Base-by-base conservation (phyloP, 2,888 invertebrate species). In the Xestia ashworthii region DNA sequence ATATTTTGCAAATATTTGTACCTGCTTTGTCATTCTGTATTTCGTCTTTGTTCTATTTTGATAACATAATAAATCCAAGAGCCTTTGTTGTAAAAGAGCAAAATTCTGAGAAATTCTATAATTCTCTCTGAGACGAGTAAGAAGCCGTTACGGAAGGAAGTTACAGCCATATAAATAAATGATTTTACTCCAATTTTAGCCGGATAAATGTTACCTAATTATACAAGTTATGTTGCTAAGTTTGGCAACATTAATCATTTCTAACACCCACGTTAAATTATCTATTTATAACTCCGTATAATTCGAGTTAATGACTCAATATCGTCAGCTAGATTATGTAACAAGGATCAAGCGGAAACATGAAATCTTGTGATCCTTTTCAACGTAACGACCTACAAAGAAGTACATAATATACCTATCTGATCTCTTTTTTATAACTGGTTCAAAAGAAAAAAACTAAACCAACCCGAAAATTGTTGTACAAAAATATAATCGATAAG, bases 401-500 rank as follows among this genome's bases (percentile, higher is more conserved):
- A 74, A 68, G 53, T 46, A 58, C 32, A 50, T 60, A 22, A 60
- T 5, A 44, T 22, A 19, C 41, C 50, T 44, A 38, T 50, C 22
- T 38, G 38, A 74, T 67, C 38, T 67, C n/a, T 60, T 80, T 60
- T 80, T 66, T 38, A 14, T 32, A 60, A 41, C 70, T 46, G 8
- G 16, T 72, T 81, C 78, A 74, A 78, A 74, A 60, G 64, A 32
- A 64, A 65, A 77, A 53, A 67, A 71, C 70, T 73, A 58, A 44
- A 55, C 41, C 25, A 38, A 11, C 38, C n/a, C 14, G 48, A 82
- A 82, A 72, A 70, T 53, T 44, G 32, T 62, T 71, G 0, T 14
- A n/a, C n/a, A 46, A 58, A 76, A 76, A 69, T 81, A 81, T 64
- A 71, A 64, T 80, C 74, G 71, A 62, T 69, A 70, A 74, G 58